Base-by-base conservation (phyloP, 2,113 vertebrate genomes). In the Passer domesticus region DNA sequence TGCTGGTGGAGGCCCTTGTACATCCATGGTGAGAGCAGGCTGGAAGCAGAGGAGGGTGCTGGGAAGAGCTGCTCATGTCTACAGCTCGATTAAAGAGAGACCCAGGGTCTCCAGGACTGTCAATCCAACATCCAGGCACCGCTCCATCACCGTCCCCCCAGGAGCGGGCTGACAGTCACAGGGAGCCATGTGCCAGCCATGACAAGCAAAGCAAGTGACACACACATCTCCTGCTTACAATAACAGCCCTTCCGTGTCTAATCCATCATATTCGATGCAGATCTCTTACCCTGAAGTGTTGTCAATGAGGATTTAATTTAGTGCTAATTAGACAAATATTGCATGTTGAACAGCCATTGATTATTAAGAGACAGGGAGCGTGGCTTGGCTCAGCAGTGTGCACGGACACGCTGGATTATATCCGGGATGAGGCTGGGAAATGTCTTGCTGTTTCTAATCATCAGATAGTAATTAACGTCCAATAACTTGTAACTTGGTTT, bases 311-410 rank as follows among this genome's bases (percentile, higher is more conserved):
- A 98, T 97, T 97, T 98, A 98, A 98, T 98, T 98, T 97, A 96
- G 86, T 96, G 95, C 96, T 98, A 98, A 98, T 98, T 98, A 98
- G 97, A 98, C 97, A 98, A 98, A 98, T 98, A 97, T 91, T 83
- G 70, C 95, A 95, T 63, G 90, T 97, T 97, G 87, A 98, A 97
- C 95, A 97, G 81, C 94, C 98, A 98, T 95, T 97, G 98, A 98
- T 98, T 98, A 97, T 94, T 89, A 98, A 97, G 96, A 97, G 94
- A 96, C 94, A 93, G 94, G 90, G 77, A 95, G 73, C 25, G 47
- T 24, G 63, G 97, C 91, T 96, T 39, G 79, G 94, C 95, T 93
- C 92, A 59, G 89, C 28, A 11, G 78, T 47, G 20, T 19, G 87
- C 87, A 50, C 2, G 83, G 97, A 97, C 97, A 97, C 30, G 41